phyloP scores from a whole-genome alignment of 2,888 invertebrate genomes.

The Dryadula phaetusa region DNA sequence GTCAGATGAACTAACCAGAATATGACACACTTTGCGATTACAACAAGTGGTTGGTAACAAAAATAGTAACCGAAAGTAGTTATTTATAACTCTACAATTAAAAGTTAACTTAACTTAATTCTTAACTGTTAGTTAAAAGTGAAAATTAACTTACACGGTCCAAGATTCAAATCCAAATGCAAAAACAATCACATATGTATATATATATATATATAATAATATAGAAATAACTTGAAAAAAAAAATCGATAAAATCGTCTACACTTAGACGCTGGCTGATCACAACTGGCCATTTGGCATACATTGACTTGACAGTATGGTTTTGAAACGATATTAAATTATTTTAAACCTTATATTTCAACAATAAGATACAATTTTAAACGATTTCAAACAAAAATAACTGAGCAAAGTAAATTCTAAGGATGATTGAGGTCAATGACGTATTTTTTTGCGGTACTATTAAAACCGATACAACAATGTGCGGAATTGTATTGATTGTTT shows the following conservation, averaged over 20 bases:
- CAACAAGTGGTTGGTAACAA: not conserved
- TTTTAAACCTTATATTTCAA: slow-evolving; percentile 37
- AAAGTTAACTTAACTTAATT: not conserved
- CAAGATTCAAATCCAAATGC: slow-evolving; percentile 7
- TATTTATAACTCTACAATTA: not conserved
- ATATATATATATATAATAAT: too few relatives aligned
- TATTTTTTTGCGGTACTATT: slow-evolving; percentile 62
- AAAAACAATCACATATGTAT: not conserved
- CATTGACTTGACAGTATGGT: slow-evolving; percentile 45
- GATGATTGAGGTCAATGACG: slow-evolving; percentile 80
- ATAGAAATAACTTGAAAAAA: slow-evolving; percentile 27
- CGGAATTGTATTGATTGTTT: not conserved
- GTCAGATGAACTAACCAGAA: not conserved
- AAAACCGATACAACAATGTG: not conserved
- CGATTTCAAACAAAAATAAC: slow-evolving; percentile 43
- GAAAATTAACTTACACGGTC: not conserved
- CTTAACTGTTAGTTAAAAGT: not conserved
- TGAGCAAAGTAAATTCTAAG: slow-evolving; percentile 47
- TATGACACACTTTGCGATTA: not conserved
- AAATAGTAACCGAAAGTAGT: slow-evolving; percentile 7
- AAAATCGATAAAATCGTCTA: slow-evolving; percentile 45
- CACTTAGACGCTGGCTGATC: slow-evolving; percentile 47
- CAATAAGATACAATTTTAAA: slow-evolving; percentile 44
- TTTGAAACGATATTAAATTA: slow-evolving; percentile 45
- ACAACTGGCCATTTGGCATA: slow-evolving; percentile 61